Conservation (phyloP, 2,113 vertebrate genomes). For the Amphiprion percula region DNA sequence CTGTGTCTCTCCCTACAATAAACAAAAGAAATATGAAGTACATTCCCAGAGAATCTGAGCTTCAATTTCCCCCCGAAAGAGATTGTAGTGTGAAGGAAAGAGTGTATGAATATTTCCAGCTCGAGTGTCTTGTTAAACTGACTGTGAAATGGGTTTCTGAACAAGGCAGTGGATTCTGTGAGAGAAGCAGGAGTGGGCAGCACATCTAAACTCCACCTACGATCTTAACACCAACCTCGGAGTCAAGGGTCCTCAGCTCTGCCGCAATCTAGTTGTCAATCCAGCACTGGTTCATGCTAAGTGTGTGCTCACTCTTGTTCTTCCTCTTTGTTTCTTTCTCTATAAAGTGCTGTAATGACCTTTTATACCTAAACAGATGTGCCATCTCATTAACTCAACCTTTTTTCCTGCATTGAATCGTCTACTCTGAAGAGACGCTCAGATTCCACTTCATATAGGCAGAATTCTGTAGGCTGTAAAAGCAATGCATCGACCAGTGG, state of each 20-base stretch:
- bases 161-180: constrained; percentile 17
- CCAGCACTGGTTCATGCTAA: constrained; percentile 3
- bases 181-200: constrained; percentile 47
- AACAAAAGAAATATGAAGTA: constrained; percentile 74
- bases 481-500: constrained; percentile 22
- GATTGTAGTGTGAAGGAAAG: constrained; percentile 39
- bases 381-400: constrained; percentile 9
- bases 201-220: constrained; percentile 44
- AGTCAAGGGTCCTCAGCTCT: constrained; percentile 48
- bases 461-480: constrained; percentile 8
- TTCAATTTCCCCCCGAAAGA: constrained; percentile 56
- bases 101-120: constrained; percentile 64
- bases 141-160: constrained; percentile 74
- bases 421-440: not conserved
- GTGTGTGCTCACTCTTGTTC: not conserved
- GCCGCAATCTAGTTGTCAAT: constrained; percentile 37
- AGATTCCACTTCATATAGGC: constrained; percentile 9
- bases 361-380: constrained; percentile 21
- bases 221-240: constrained; percentile 29
- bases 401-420: constrained; percentile 10
- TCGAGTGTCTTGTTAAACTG: constrained; percentile 67
- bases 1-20: constrained; percentile 58
- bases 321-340: constrained; percentile 1
- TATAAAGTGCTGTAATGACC: constrained; percentile 2
- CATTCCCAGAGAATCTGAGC: constrained; percentile 57